Evolutionary conservation across 1,140 invertebrate genomes (phyloP).

Genomic region (Drosophila tsacasi): DNA sequence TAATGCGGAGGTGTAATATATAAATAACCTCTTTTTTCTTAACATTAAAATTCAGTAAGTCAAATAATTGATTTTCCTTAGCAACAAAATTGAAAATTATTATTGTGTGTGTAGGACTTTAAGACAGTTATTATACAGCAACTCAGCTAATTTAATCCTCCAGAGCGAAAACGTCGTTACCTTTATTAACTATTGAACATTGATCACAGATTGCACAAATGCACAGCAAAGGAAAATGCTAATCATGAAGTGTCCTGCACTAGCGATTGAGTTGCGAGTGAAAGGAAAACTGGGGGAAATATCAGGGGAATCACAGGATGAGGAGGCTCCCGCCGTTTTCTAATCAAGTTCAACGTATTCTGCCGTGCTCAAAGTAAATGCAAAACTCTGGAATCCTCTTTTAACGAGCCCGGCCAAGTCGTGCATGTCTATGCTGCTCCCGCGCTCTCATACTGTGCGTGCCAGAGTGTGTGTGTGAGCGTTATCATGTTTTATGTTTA

Average conservation of each 20-base stretch:
- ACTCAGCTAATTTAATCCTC: not conserved
- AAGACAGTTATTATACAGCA: no score
- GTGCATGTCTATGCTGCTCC: conserved; percentile 38
- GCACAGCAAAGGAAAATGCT: not conserved
- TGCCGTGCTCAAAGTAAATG: conserved; percentile 42
- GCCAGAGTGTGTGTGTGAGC: conserved; percentile 13
- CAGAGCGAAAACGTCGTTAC: conserved; percentile 8
- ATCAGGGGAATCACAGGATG: not conserved
- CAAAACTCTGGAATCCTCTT: conserved; percentile 49
- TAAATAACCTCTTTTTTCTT: not conserved
- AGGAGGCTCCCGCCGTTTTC: conserved; percentile 12
- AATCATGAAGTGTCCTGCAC: conserved; percentile 15
- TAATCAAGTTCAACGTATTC: conserved; percentile 57
- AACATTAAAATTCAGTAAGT: no score
- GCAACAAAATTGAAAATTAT: not conserved
- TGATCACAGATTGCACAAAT: conserved; percentile 12
- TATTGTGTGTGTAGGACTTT: not conserved
- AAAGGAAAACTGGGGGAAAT: conserved; percentile 2
- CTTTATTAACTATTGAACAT: conserved; percentile 49
- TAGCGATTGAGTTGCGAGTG: conserved; percentile 45
- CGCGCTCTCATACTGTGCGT: not conserved
- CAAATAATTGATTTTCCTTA: not conserved
- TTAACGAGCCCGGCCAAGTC: conserved; percentile 42
- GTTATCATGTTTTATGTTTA: conserved; percentile 83
- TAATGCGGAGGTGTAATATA: not conserved